phyloP scores from a whole-genome alignment of 2,888 invertebrate species.

The Aphodius granarius region DNA sequence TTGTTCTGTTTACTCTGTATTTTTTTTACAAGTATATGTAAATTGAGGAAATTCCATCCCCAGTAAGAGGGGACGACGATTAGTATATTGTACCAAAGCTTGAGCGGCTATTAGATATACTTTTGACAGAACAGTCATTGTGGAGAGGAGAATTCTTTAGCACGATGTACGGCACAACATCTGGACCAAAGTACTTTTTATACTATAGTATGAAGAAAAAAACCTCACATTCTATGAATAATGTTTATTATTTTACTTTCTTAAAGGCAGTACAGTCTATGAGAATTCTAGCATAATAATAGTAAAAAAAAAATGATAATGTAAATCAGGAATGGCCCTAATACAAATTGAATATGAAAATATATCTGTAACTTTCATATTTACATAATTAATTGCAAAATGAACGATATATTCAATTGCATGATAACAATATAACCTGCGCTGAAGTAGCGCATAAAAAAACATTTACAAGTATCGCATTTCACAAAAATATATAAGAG shows the following conservation, averaged over 20 bases:
- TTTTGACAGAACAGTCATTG: no score
- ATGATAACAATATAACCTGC: neutral
- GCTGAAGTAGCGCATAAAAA: neutral
- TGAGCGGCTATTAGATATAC: no score
- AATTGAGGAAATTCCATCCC: no score
- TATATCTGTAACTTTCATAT: neutral
- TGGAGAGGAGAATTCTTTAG: no score
- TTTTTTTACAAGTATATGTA: no score
- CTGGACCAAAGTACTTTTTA: no score
- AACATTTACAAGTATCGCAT: neutral
- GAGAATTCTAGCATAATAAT: neutral
- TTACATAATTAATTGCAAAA: neutral
- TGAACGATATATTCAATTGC: neutral
- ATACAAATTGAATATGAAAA: neutral
- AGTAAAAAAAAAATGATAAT: neutral
- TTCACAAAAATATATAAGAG: neutral
- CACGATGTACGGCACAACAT: no score
- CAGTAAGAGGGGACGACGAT: no score
- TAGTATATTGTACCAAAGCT: no score
- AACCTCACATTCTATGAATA: neutral
- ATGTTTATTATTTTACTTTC: neutral
- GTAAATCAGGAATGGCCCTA: neutral
- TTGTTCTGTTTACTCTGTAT: no score
- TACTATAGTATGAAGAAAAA: neutral
- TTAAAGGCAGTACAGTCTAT: neutral